Evolutionary conservation across 2,888 invertebrate species (phyloP).

Genomic region (Dynastes grantii): DNA sequence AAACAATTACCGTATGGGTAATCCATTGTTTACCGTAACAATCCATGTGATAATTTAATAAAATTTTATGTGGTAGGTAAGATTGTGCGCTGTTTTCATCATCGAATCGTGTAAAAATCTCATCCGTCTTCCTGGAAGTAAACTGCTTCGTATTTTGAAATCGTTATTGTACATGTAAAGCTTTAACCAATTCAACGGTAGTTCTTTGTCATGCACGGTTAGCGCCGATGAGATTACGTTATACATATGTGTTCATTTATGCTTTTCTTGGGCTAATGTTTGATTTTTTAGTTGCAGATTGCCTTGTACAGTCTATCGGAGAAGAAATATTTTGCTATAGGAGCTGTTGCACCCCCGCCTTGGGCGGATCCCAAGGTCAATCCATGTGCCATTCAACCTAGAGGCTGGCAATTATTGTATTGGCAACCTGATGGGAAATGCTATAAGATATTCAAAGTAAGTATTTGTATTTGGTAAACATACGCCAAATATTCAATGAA

Average conservation of each 20-base stretch:
- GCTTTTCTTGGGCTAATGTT: background rate
- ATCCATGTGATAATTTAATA: constrained; percentile 37
- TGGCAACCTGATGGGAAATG: constrained; percentile 90
- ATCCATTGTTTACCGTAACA: constrained; percentile 21
- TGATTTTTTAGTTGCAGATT: constrained; percentile 26
- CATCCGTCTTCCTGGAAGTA: constrained; percentile 32
- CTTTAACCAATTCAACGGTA: constrained; percentile 1
- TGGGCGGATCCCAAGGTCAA: constrained; percentile 89
- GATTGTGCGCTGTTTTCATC: constrained; percentile 1
- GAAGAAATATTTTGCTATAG: constrained; percentile 17
- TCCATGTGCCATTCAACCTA: constrained; percentile 85
- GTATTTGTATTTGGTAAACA: constrained; percentile 20
- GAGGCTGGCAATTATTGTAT: constrained; percentile 89
- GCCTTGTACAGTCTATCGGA: constrained; percentile 16
- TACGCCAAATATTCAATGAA: background rate
- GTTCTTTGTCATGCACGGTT: background rate
- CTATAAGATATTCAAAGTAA: constrained; percentile 88
- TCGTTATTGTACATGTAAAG: background rate
- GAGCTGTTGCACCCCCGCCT: constrained; percentile 84
- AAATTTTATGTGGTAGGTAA: background rate
- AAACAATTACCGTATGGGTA: background rate
- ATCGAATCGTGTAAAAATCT: constrained; percentile 11
- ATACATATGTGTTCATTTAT: background rate
- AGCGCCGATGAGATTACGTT: background rate
- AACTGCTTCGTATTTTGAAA: background rate